Conservation (phyloP, 2,888 invertebrate genomes). For the Drosophila multiciliata region DNA sequence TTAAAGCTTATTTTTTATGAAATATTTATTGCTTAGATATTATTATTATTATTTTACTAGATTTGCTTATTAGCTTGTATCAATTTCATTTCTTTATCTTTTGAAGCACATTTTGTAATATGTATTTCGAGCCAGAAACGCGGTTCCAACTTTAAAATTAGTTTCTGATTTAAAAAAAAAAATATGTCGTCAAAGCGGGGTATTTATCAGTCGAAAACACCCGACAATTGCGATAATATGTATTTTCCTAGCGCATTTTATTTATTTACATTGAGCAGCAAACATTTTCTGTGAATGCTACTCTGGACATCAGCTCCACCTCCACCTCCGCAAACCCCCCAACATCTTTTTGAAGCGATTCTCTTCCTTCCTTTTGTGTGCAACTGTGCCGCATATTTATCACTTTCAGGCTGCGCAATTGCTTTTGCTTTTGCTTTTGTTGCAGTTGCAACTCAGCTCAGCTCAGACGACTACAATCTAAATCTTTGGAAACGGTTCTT, state of each 20-base stretch:
- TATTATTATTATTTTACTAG: neutral
- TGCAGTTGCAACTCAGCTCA: slow-evolving; percentile 5
- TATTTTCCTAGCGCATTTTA: slow-evolving; percentile 11
- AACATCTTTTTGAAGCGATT: neutral
- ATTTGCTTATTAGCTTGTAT: neutral
- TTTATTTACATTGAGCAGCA: slow-evolving; percentile 24
- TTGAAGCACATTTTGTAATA: too few species aligned
- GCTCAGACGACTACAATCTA: slow-evolving; percentile 22
- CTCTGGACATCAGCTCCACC: neutral
- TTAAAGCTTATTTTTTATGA: neutral
- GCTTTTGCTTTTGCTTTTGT: slow-evolving; percentile 10
- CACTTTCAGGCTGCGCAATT: slow-evolving; percentile 48
- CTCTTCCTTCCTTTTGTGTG: slow-evolving; percentile 7
- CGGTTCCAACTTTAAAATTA: neutral
- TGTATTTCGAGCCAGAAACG: neutral
- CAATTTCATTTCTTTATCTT: neutral
- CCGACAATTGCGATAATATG: neutral
- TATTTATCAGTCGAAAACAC: neutral
- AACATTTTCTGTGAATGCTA: neutral
- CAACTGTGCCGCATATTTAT: slow-evolving; percentile 45
- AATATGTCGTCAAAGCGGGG: neutral
- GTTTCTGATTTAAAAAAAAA: neutral
- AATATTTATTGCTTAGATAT: neutral
- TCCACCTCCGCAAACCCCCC: too few species aligned
- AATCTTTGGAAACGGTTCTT: slow-evolving; percentile 28